These are phyloP conservation scores for Verasper variegatus DNA, from an alignment of 2,113 vertebrate species.

Conservation along the genomic window DNA sequence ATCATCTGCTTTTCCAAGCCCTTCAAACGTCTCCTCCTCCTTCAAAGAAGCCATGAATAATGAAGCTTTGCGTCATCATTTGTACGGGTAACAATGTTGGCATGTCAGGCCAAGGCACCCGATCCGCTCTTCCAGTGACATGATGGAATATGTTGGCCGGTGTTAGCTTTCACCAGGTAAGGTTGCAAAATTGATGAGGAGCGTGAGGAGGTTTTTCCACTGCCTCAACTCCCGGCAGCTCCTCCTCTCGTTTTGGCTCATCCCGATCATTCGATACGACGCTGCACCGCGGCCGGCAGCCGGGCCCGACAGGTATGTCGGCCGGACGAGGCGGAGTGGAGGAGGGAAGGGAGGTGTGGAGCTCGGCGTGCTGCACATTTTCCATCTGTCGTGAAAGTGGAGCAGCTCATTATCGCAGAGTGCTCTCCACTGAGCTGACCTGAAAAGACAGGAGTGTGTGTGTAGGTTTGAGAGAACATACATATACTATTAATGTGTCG, in stretches of 20 bases:
- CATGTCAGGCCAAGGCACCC: constrained; percentile 79
- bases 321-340: constrained; percentile 34
- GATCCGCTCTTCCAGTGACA: constrained; percentile 83
- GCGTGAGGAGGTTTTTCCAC: constrained; percentile 82
- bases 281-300: constrained; percentile 8
- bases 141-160: constrained; percentile 84
- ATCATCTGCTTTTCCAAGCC: constrained; percentile 46
- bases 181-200: constrained; percentile 85
- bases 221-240: constrained; percentile 59
- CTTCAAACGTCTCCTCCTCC: constrained; percentile 28
- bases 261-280: constrained; percentile 76
- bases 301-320: constrained; percentile 13
- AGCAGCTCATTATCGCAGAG: constrained; percentile 82
- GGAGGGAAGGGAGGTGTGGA: constrained; percentile 59
- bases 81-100: constrained; percentile 83
- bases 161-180: constrained; percentile 84
- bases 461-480: constrained; percentile 27
- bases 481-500: constrained; percentile 30
- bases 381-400: constrained; percentile 85
- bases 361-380: constrained; percentile 74
- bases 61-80: constrained; percentile 79
- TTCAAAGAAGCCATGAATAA: constrained; percentile 77
- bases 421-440: constrained; percentile 79
- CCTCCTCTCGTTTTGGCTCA: constrained; percentile 51
- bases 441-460: constrained; percentile 69